Base-by-base conservation (phyloP, 2,888 invertebrate genomes). In the Drosophila testacea region DNA sequence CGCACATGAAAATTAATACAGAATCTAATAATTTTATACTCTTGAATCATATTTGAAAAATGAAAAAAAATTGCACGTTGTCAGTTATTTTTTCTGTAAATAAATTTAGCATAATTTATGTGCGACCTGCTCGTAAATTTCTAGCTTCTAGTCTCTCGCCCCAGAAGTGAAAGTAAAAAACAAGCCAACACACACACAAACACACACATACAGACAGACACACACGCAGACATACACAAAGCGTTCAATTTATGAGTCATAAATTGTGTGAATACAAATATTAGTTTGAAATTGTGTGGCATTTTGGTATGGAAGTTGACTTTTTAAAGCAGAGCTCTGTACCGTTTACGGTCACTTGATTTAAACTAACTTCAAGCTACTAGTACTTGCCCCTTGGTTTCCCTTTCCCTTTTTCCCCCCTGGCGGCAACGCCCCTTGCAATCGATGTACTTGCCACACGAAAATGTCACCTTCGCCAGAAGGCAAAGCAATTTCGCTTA, bases 401-500 rank as follows among this genome's bases (percentile, higher is more conserved):
- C 4, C 5, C 41, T 13, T 4, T 28, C 7, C 27, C 27, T 30
- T 6, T 6, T n/a, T n/a, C 36, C 13, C 52, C 28, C 4, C 36
- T 46, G 11, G 30, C 36, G 34, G 30, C 30, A 30, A 30, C 30
- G 30, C 30, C 30, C 6, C 30, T 4, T 30, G 30, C 52, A 52
- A 39, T 13, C 22, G 46, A 36, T 46, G 44, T 47, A 13, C 38
- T 22, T 27, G 50, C 56, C 56, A 57, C 67, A 75, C 67, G 67
- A 76, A 81, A 83, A 87, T 61, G 64, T 69, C 79, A 65, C 79
- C 79, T 55, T 55, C 61, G 79, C 79, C 74, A 59, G 54, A 50
- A 64, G 59, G 70, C 57, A 56, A 65, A 65, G 68, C 75, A 76
- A 76, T 76, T 79, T 79, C 61, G 76, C 69, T 79, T 68, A 68